phyloP scores from a whole-genome alignment of 1,140 invertebrate genomes.

The Neodiprion virginianus region DNA sequence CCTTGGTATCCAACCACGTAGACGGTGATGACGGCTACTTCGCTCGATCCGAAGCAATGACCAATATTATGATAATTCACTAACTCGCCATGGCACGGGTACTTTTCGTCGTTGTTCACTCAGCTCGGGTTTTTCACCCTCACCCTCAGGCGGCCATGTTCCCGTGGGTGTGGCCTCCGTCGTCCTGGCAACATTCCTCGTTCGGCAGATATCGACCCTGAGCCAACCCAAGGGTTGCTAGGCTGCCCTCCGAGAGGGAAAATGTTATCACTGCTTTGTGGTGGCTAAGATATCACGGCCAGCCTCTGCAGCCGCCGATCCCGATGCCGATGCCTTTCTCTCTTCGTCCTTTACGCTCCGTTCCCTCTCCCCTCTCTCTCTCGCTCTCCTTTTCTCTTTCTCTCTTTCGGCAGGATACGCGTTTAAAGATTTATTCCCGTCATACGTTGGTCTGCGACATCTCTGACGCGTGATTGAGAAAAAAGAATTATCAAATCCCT shows the following conservation, averaged over 20 bases:
- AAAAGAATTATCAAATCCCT: too few relatives aligned
- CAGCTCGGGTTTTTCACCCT: background rate
- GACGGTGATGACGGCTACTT: constrained; percentile 32
- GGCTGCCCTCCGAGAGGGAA: constrained; percentile 61
- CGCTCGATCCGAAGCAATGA: constrained; percentile 47
- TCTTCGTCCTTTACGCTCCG: constrained; percentile 23
- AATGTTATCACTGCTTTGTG: constrained; percentile 65
- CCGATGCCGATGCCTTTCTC: constrained; percentile 19
- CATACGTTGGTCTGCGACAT: too few relatives aligned
- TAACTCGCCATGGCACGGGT: background rate
- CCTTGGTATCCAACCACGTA: background rate
- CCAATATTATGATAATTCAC: constrained; percentile 62
- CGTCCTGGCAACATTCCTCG: constrained; percentile 50
- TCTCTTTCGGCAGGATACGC: constrained; percentile 11
- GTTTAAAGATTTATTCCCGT: constrained; percentile 20
- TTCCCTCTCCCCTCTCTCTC: constrained; percentile 34
- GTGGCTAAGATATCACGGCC: constrained; percentile 61
- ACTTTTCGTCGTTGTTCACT: background rate
- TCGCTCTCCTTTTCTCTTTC: constrained; percentile 30
- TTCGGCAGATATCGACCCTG: constrained; percentile 60
- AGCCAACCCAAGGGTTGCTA: constrained; percentile 53
- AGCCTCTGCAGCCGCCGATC: background rate
- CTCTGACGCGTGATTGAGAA: too few relatives aligned
- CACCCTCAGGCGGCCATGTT: constrained; percentile 48
- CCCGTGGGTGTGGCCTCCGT: constrained; percentile 57